Evolutionary conservation across 2,888 invertebrate genomes (phyloP), one percentile per base, ranked within the genome.

Genomic region (Acanthosepion lycidas): DNA sequence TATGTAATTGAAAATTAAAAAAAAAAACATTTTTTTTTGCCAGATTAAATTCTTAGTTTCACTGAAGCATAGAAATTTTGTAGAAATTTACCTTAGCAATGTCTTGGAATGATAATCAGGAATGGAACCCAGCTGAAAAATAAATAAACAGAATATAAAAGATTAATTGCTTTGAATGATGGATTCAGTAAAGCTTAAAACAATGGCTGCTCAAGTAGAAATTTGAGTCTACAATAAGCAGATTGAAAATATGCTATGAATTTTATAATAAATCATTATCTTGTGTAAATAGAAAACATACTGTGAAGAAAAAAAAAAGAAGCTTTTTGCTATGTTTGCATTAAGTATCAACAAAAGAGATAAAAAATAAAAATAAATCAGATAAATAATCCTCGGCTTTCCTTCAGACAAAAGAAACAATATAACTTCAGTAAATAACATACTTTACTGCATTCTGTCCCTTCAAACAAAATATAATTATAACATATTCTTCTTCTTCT

Each of bases 101-200:
- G 78, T 78, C 78, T 78, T 78, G 78, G 78, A 78, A 78, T 78
- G n/a, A 78, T n/a, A 33, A 78, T 78, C n/a, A 78, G 78, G 78
- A 78, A 78, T 78, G 78, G 78, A 78, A 78, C 78, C 78, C 78
- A 78, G 78, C 78, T 78, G 78, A 4, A 78, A 78, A 78, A 78
- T 4, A 78, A 78, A n/a, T 12, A 78, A 78, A 2, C 28, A 78
- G n/a, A n/a, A 78, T 33, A 78, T 78, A 33, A n/a, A n/a, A n/a
- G n/a, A 78, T 33, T 78, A 78, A 15, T 78, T 78, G n/a, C 33
- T 33, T 78, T 59, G 4, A 55, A 55, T 20, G 20, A 20, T 18
- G 15, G 20, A 18, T 55, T 55, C 15, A 55, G 15, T 15, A 20
- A 20, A 15, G 15, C 15, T 55, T 15, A 55, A 18, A 55, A 55